Evolutionary conservation across 2,888 invertebrate genomes (phyloP).

Genomic region (Steromphala cineraria): DNA sequence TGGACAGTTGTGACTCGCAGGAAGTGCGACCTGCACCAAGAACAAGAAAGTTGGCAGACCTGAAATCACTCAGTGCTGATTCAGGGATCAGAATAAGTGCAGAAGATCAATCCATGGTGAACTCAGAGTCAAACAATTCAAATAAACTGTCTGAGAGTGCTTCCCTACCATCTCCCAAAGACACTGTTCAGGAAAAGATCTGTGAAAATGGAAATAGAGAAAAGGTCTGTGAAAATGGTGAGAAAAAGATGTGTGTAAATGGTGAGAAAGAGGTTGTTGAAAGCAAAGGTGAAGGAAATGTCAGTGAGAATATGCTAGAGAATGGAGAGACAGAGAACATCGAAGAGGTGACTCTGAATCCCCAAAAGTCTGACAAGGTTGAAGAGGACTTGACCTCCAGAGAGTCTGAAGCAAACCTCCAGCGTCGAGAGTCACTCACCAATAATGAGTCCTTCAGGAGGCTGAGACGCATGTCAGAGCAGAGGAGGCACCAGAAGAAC

Average conservation of each 20-base stretch:
- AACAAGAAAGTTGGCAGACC: neutral
- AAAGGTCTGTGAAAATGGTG: neutral
- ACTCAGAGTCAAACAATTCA: too few species aligned
- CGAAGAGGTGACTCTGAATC: neutral
- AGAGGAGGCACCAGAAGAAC: neutral
- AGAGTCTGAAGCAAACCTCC: neutral
- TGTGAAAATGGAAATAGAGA: neutral
- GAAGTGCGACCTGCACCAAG: neutral
- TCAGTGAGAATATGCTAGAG: neutral
- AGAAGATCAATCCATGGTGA: neutral
- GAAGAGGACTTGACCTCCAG: neutral
- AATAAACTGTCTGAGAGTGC: too few species aligned
- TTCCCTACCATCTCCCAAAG: neutral
- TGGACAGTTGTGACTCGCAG: neutral
- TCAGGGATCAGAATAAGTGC: constrained; percentile 10
- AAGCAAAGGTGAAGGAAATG: neutral
- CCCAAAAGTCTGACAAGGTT: neutral
- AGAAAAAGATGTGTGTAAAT: neutral
- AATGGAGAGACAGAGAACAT: neutral
- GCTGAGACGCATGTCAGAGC: neutral
- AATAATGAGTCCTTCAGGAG: constrained; percentile 8
- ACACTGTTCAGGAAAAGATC: neutral
- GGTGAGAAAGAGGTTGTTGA: neutral
- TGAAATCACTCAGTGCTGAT: constrained; percentile 14
- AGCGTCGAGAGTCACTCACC: neutral